Base-by-base conservation (phyloP, 2,797 vertebrate genomes). In the Eupleurogrammus muticus region DNA sequence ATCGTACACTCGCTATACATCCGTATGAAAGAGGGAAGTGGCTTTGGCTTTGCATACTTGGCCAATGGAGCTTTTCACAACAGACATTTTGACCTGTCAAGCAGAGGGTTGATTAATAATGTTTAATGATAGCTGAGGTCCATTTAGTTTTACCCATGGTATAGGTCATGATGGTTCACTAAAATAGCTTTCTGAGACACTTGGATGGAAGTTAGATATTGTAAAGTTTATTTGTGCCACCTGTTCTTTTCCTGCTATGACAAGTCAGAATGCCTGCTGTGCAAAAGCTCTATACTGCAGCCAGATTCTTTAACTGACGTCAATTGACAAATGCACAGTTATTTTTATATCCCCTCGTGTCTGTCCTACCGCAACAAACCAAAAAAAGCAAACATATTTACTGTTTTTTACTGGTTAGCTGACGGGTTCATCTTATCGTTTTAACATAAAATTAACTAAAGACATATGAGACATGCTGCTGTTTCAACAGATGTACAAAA, bases 41-140 rank as follows among this genome's bases (percentile, higher is more conserved):
- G 49, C 65, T 75, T 69, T 72, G 2, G 34, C 47, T 79, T 80
- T 86, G 70, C 84, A 72, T 75, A 49, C 28, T 62, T 70, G 83
- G 69, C 49, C 51, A 72, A 48, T 63, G 47, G 23, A 20, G 20
- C 16, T 44, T 44, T 51, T 24, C 9, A 35, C 21, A 23, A 13
- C 59, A 50, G 19, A 38, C 14, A 23, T 51, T 38, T 24, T 2
- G 19, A 50, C 9, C 23, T 51, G 21, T 24, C 9, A 24, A 42
- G 21, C 47, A 49, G 11, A 49, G 10, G 19, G 20, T 5, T 17
- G 40, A 44, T 44, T 44, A 44, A 44, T 44, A n/a, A 44, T 6
- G 34, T 46, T n/a, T 34, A 47, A 59, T 59, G 10, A 32, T 16
- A 21, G 20, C 36, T 40, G 35, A 14, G 40, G 21, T 35, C 14